Evolutionary conservation across 53 echinoderm and acorn worm genomes (phyloP).

Genomic region (Apostichopus leukothele): DNA sequence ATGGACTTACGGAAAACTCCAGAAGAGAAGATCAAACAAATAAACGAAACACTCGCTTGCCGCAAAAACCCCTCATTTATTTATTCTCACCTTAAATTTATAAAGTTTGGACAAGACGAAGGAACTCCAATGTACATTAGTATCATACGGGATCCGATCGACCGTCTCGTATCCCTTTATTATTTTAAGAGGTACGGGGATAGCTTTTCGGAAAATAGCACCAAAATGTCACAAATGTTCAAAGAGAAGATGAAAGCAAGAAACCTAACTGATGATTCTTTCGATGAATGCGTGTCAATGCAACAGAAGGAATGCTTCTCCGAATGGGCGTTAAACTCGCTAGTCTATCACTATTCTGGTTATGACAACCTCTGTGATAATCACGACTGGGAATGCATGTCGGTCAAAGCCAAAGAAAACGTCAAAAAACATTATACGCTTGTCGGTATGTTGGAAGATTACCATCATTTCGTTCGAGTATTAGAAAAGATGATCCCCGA

Average conservation of each 20-base stretch:
- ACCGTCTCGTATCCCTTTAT: conserved; percentile 3
- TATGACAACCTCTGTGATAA: conserved; percentile 10
- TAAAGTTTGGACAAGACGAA: neutral
- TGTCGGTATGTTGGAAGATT: conserved; percentile 18
- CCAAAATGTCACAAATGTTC: conserved; percentile 21
- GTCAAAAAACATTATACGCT: neutral
- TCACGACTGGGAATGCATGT: neutral
- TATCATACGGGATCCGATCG: conserved; percentile 29
- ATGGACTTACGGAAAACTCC: neutral
- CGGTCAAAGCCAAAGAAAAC: neutral
- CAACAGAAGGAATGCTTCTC: neutral
- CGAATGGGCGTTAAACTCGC: neutral
- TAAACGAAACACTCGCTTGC: neutral
- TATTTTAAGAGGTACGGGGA: conserved; percentile 25
- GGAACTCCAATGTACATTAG: conserved; percentile 15
- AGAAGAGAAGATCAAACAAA: neutral
- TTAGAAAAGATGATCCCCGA: conserved; percentile 15
- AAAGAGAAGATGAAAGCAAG: conserved; percentile 22
- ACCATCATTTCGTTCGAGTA: conserved; percentile 1
- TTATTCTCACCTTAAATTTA: conserved; percentile 20
- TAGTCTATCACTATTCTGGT: neutral
- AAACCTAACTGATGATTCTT: neutral
- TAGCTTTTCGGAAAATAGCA: conserved; percentile 19
- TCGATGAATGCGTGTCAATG: conserved; percentile 17
- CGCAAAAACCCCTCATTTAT: neutral